Evolutionary conservation across 2,797 vertebrate species (phyloP).

Genomic region (Leptodactylus fallax): DNA sequence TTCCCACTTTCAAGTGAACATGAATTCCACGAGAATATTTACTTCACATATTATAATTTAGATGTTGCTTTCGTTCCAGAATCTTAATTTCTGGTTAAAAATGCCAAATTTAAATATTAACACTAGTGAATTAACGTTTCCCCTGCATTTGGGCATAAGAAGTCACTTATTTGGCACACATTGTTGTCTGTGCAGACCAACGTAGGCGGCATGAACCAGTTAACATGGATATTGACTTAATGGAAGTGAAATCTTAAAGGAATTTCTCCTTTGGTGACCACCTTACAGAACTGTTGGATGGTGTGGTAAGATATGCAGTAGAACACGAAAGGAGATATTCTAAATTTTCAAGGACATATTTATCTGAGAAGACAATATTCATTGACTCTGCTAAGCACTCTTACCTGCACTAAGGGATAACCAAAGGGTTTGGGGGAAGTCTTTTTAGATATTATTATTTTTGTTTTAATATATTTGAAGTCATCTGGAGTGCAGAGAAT

Average conservation of each 20-base stretch:
- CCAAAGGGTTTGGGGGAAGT: constrained; percentile 62
- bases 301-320: constrained; percentile 68
- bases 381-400: constrained; percentile 69
- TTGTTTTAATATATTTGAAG: constrained; percentile 42
- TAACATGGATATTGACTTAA: constrained; percentile 67
- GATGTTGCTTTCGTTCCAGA: constrained; percentile 74
- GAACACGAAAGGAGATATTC: constrained; percentile 64
- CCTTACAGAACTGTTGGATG: constrained; percentile 64
- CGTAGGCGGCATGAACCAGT: constrained; percentile 73
- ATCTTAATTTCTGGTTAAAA: constrained; percentile 78
- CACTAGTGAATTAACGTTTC: constrained; percentile 87
- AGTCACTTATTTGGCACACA: constrained; percentile 68
- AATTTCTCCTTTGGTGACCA: constrained; percentile 66
- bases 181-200: constrained; percentile 60
- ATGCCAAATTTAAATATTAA: constrained; percentile 88
- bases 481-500: constrained; percentile 66
- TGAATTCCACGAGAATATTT: constrained; percentile 82
- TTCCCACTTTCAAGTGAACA: constrained; percentile 70
- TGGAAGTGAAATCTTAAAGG: constrained; percentile 66
- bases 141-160: constrained; percentile 79
- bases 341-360: constrained; percentile 71
- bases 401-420: constrained; percentile 66
- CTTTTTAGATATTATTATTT: constrained; percentile 63
- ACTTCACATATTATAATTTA: constrained; percentile 74
- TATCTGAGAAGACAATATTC: constrained; percentile 71